Conservation (phyloP, 2,113 vertebrate species). For the Paraplagusia blochii region DNA sequence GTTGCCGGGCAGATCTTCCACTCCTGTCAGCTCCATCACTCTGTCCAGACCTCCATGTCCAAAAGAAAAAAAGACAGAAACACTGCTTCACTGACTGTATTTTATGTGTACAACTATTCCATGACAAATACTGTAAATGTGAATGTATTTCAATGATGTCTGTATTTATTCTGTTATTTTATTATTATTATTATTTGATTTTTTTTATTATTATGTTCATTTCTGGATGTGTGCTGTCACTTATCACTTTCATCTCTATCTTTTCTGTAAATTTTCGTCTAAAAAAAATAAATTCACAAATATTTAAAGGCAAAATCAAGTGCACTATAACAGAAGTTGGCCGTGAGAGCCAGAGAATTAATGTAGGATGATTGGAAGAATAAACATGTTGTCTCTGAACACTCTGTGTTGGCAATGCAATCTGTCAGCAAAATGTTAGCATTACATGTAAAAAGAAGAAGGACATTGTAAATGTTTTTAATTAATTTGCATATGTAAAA, state of each 20-base stretch:
- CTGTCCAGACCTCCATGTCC: not conserved
- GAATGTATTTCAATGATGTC: conserved; percentile 54
- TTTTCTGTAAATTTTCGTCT: too few relatives aligned
- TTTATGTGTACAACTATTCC: conserved; percentile 43
- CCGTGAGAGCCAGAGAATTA: conserved; percentile 35
- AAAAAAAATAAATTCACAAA: conserved; percentile 17
- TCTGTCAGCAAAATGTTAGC: too few relatives aligned
- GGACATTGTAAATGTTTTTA: too few relatives aligned
- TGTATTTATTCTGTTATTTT: conserved; percentile 75
- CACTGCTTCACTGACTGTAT: conserved; percentile 16
- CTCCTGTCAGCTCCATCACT: not conserved
- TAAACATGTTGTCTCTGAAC: conserved; percentile 62
- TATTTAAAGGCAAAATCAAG: conserved; percentile 33
- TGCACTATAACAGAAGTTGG: conserved; percentile 42
- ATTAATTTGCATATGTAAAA: too few relatives aligned
- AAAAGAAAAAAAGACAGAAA: not conserved
- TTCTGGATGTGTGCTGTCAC: conserved; percentile 26
- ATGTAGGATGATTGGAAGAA: conserved; percentile 46
- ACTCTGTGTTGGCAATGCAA: too few relatives aligned
- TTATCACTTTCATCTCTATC: too few relatives aligned
- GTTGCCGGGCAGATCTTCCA: not conserved
- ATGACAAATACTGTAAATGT: conserved; percentile 53
- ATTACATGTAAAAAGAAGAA: too few relatives aligned
- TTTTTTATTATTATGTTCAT: conserved; percentile 40
- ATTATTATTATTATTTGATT: conserved; percentile 27